These are phyloP conservation scores for Rhinogobio ventralis DNA, from an alignment of 2,797 vertebrate genomes.

Conservation along the genomic window DNA sequence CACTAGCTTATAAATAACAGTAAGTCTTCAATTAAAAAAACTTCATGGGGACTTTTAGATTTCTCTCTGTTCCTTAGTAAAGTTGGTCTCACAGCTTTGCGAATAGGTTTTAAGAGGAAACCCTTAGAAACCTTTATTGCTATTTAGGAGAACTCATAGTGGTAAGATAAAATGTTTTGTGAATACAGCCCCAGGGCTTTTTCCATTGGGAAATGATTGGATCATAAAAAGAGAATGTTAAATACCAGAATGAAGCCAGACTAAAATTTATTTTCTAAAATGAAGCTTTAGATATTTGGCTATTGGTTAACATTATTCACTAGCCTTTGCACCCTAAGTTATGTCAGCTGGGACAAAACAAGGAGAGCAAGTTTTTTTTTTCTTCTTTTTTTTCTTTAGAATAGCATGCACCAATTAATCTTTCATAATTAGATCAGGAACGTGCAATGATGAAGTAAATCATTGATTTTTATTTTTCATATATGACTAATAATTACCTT, in stretches of 20 bases:
- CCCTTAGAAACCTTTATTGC: too few relatives aligned
- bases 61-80: too few relatives aligned
- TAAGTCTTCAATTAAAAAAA: too few relatives aligned
- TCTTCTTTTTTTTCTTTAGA: neutral
- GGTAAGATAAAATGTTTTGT: too few relatives aligned
- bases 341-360: neutral
- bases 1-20: too few relatives aligned
- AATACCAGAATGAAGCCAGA: neutral
- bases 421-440: neutral
- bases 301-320: neutral
- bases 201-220: neutral
- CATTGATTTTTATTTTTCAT: neutral
- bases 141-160: too few relatives aligned
- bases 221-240: neutral
- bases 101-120: too few relatives aligned
- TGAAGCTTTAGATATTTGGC: neutral
- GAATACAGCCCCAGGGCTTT: too few relatives aligned
- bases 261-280: neutral
- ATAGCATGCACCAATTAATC: neutral
- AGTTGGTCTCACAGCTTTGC: too few relatives aligned
- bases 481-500: constrained; percentile 34
- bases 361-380: neutral
- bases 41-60: too few relatives aligned
- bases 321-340: neutral
- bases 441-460: neutral